Evolutionary conservation across 2,888 invertebrate species (phyloP), one percentile per base, ranked within the genome.

Genomic region (Synanthedon tipuliformis): DNA sequence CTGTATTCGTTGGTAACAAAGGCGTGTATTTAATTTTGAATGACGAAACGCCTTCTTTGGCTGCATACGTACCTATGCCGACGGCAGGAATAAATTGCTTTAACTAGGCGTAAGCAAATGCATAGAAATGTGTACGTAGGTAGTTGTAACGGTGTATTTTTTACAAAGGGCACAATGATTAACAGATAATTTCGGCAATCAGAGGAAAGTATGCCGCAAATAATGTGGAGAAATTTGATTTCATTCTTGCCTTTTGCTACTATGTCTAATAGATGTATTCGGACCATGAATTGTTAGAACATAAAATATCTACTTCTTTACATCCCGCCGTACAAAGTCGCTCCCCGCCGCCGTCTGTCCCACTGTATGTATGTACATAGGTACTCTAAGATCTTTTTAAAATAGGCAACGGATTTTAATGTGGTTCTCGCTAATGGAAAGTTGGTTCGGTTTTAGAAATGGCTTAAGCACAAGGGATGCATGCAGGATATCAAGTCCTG

Each of bases 61-160:
- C 53, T 7, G 40, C 15, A 53, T 60, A 59, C 57, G 56, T 59
- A n/a, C n/a, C n/a, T n/a, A 63, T 61, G 62, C 59, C 61, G 61
- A 60, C 63, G 62, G 63, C 64, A 59, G 61, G 63, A 68, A 70
- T 70, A 76, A 75, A 78, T 78, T 77, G 71, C 69, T 65, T 65
- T 65, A 71, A 75, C 73, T 70, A 75, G 68, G 62, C 60, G 68
- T 64, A 67, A 61, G 64, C 62, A 70, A 71, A 71, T 65, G 71
- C 69, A 68, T 73, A 77, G 73, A 73, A 74, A 72, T 73, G 69
- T 66, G 66, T 66, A 62, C 54, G 69, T 63, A 63, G 71, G 68
- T 63, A 63, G 71, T 71, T 70, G 68, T 64, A 65, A 67, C 68
- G 60, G 64, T 66, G 23, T 10, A 40, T 71, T 66, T 64, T 71